Evolutionary conservation across 92 coral and sea anemone genomes (phyloP), one percentile per base, ranked within the genome.

Genomic region (Epizoanthus rinbou): DNA sequence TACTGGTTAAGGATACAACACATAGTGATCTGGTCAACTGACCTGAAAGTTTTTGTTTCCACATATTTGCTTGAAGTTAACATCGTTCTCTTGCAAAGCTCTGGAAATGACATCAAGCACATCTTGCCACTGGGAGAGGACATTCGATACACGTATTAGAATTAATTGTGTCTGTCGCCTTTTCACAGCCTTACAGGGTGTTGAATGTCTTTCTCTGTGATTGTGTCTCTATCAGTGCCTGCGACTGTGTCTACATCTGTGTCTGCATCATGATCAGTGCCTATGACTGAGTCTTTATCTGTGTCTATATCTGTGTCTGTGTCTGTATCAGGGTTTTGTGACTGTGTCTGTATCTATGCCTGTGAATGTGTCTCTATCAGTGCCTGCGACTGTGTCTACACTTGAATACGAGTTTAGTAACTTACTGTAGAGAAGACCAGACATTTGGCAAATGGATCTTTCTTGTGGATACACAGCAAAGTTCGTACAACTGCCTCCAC

Each of bases 401-500:
- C 54, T 11, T 50, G 8, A 9, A 50, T 50, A 50, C 9, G 15
- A 50, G 21, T 18, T 5, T 52, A 78, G 43, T 37, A 37, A 37
- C 91, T 87, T 81, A 95, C 98, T 58, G 98, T 95, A 1, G 98
- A 95, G 76, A 95, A 95, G 70, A 95, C 96, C 5, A 95, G 98
- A 71, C 93, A 88, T 75, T 95, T 95, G 56, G 98, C 98, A 1
- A 82, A 9, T 6, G 81, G 73, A 71, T 95, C 96, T 18, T 83
- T 85, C 25, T 66, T 78, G 80, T 74, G 88, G 52, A 95, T 95
- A 19, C 65, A 37, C 74, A 95, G 70, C 73, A 95, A 71, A 8
- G 98, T 88, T 9, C 98, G 94, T 8, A 93, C 98, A 84, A 94
- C 88, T 2, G 98, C 98, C 85, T 93, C 98, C n/a, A 95, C 97